phyloP scores from a whole-genome alignment of 2,888 invertebrate species.

The Oscheius myriophilus region DNA sequence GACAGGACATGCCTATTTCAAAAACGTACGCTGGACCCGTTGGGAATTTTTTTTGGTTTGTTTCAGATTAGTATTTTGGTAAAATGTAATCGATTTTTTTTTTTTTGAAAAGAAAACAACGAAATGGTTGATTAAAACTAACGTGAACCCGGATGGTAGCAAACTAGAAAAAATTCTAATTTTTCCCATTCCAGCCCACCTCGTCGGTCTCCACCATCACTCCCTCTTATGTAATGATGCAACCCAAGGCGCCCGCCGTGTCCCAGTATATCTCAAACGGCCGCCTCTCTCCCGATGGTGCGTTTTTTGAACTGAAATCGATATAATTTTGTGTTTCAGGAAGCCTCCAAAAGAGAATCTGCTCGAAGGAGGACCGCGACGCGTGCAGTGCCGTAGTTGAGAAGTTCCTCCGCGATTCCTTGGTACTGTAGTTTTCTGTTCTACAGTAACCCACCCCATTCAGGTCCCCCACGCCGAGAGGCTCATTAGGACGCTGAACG shows the following conservation, averaged over 20 bases:
- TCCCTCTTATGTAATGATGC: slow-evolving; percentile 34
- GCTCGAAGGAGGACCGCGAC: slow-evolving; percentile 25
- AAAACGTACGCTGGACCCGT: no score
- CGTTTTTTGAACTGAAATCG: no score
- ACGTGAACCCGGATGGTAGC: no score
- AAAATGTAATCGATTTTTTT: no score
- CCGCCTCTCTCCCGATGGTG: background rate
- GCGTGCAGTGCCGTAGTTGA: slow-evolving; percentile 27
- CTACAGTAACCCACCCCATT: background rate
- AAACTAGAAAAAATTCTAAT: no score
- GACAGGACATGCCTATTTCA: no score
- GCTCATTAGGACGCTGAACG: slow-evolving; percentile 22
- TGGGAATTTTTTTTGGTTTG: no score
- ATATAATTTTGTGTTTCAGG: no score
- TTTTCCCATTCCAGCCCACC: slow-evolving; percentile 11
- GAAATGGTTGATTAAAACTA: no score
- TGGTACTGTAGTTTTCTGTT: slow-evolving; percentile 29
- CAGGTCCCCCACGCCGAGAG: slow-evolving; percentile 31
- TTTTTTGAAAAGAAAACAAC: no score
- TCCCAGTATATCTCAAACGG: background rate
- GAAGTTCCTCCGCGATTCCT: slow-evolving; percentile 30
- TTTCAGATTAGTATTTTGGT: no score
- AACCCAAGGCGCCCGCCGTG: slow-evolving; percentile 13
- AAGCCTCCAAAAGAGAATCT: no score
- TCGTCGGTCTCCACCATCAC: slow-evolving; percentile 36